These are phyloP conservation scores for Acridotheres tristis DNA, from an alignment of 2,797 vertebrate genomes.

Conservation along the genomic window DNA sequence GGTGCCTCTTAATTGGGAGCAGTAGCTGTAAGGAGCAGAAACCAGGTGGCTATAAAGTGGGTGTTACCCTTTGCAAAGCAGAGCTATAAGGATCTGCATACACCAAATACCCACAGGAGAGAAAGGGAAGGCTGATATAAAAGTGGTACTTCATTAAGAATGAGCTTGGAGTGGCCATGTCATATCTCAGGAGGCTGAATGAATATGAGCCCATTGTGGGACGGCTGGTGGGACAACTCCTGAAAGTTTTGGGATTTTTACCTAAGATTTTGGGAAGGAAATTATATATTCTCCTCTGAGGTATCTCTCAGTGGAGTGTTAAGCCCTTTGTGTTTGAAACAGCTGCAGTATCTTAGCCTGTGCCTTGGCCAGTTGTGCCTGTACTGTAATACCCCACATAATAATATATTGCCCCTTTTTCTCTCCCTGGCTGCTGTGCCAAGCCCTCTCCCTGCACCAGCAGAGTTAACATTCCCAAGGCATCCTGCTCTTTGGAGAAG, in stretches of 20 bases:
- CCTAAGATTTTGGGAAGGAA: neutral
- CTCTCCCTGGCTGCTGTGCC: neutral
- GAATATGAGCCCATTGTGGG: neutral
- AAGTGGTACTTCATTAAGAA: neutral
- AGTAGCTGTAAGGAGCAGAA: neutral
- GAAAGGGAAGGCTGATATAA: neutral
- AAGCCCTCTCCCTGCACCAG: neutral
- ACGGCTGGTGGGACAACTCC: neutral
- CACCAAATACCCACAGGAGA: neutral
- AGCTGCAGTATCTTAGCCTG: neutral
- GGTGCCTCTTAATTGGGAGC: neutral
- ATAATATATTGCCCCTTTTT: neutral
- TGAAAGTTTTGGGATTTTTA: neutral
- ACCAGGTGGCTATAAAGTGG: neutral
- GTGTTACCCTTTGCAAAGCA: neutral
- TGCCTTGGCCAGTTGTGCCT: neutral
- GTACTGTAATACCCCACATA: neutral
- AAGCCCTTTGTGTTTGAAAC: neutral
- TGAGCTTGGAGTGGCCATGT: neutral
- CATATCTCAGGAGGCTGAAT: neutral
- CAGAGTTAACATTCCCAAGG: neutral
- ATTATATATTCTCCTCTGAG: neutral
- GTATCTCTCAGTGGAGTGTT: neutral
- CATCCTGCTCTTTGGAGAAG: neutral
- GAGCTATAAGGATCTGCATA: rapidly evolving